A percentile compares a stretch with the other conserved stretches of the same genome.
Conservation (phyloP, 2,113 vertebrate genomes). For the Platichthys stellatus region DNA sequence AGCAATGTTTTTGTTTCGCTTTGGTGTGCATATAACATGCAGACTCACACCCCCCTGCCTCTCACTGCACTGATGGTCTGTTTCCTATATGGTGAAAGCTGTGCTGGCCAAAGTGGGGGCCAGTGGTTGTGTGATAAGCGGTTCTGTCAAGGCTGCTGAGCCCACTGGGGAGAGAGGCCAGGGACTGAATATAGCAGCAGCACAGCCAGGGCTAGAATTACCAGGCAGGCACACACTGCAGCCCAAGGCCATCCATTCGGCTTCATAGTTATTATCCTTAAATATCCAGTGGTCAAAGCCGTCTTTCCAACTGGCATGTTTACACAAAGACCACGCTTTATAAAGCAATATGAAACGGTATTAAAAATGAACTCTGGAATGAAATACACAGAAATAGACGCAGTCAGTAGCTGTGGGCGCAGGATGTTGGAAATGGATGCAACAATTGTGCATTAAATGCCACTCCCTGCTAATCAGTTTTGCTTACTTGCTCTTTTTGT, state of each 20-base stretch:
- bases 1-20: neutral
- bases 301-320: slow-evolving; percentile 66
- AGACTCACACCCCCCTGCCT: slow-evolving; percentile 2
- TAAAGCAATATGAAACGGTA: slow-evolving; percentile 57
- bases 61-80: slow-evolving; percentile 29
- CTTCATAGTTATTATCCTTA: slow-evolving; percentile 76
- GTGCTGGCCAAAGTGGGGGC: slow-evolving; percentile 39
- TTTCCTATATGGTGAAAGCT: slow-evolving; percentile 54
- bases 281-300: slow-evolving; percentile 74
- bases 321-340: slow-evolving; percentile 60
- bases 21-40: slow-evolving; percentile 15
- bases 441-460: neutral
- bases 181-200: slow-evolving; percentile 68
- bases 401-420: slow-evolving; percentile 15
- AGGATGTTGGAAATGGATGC: slow-evolving; percentile 10
- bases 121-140: slow-evolving; percentile 70
- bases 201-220: slow-evolving; percentile 70
- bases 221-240: slow-evolving; percentile 48
- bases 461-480: neutral
- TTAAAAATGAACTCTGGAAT: slow-evolving; percentile 58
- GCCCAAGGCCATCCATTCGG: slow-evolving; percentile 64
- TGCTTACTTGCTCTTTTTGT: slow-evolving; percentile 14
- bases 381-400: slow-evolving; percentile 57
- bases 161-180: slow-evolving; percentile 54
- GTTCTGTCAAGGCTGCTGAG: slow-evolving; percentile 58